Evolutionary conservation across 2,113 vertebrate species (phyloP).

Genomic region (cattle (Bos taurus)): DNA sequence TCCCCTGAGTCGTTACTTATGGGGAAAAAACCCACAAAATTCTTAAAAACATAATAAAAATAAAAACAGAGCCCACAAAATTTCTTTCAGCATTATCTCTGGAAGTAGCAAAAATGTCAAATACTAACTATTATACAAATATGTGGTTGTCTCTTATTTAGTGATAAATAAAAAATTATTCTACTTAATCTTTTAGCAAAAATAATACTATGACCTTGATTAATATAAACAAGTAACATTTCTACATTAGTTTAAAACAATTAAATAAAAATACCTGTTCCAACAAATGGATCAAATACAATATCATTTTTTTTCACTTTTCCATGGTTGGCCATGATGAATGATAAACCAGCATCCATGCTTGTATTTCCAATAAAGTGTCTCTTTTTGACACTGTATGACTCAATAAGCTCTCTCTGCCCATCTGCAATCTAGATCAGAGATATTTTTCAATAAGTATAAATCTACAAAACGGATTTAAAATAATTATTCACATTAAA

Average conservation of each 20-base stretch:
- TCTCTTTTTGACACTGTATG: slow-evolving; percentile 96
- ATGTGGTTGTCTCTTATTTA: neutral
- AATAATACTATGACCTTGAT: neutral
- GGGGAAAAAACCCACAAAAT: neutral
- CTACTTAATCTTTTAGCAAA: neutral
- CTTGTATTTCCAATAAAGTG: slow-evolving; percentile 99
- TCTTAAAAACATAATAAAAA: neutral
- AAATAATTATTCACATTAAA: slow-evolving; percentile 13
- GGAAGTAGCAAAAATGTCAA: neutral
- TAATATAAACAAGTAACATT: neutral
- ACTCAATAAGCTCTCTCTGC: slow-evolving; percentile 89
- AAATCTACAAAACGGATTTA: neutral
- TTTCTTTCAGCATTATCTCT: neutral
- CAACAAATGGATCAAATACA: slow-evolving; percentile 98
- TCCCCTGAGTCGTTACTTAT: slow-evolving; percentile 59
- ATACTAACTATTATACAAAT: neutral
- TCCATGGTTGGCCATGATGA: slow-evolving; percentile 98
- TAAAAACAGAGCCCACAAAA: neutral
- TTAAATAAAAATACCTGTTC: slow-evolving; percentile 88
- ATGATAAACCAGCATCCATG: slow-evolving; percentile 97
- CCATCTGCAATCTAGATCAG: slow-evolving; percentile 92
- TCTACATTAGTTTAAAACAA: neutral
- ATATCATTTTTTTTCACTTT: slow-evolving; percentile 92
- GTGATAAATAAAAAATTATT: neutral
- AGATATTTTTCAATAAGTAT: slow-evolving; percentile 48